phyloP scores from a whole-genome alignment of 2,888 invertebrate species.

The Sinhomidia bicolor region DNA sequence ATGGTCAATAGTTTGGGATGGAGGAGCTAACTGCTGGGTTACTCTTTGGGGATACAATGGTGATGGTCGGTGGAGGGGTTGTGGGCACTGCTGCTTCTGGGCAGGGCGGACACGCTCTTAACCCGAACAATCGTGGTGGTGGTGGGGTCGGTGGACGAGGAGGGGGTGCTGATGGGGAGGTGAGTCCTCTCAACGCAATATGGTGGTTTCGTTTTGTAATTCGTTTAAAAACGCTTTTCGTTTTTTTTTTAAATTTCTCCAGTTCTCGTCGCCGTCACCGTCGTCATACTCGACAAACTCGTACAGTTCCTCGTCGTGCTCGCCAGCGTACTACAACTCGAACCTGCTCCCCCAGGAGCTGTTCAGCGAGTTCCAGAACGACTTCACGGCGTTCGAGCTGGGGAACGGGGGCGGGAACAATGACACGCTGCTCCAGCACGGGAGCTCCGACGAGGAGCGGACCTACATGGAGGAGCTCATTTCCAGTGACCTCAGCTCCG shows the following conservation, averaged over 20 bases:
- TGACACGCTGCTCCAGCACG: background rate
- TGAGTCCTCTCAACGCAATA: too few species aligned
- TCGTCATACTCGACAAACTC: background rate
- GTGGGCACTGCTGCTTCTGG: too few species aligned
- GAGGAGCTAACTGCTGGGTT: slow-evolving; percentile 41
- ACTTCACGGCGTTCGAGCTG: slow-evolving; percentile 43
- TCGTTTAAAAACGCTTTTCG: too few species aligned
- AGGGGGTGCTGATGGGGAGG: too few species aligned
- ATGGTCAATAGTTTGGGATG: too few species aligned
- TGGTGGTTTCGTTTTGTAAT: too few species aligned
- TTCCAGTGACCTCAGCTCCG: slow-evolving; percentile 20
- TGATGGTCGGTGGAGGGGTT: slow-evolving; percentile 42
- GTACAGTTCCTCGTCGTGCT: background rate
- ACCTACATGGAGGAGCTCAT: slow-evolving; percentile 73
- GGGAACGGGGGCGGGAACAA: background rate
- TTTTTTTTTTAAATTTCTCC: too few species aligned
- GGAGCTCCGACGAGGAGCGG: slow-evolving; percentile 44
- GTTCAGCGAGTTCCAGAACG: background rate
- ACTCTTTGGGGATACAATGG: slow-evolving; percentile 49
- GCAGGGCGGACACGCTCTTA: too few species aligned
- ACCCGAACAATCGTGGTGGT: too few species aligned
- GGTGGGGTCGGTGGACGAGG: background rate
- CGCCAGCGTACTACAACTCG: background rate
- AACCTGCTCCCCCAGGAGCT: background rate
- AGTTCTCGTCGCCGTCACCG: background rate